Percentiles rank a stretch among this genome's conserved stretches.
Evolutionary conservation across 2,888 invertebrate species (phyloP).

Genomic region (Minunthozetes semirufus): DNA sequence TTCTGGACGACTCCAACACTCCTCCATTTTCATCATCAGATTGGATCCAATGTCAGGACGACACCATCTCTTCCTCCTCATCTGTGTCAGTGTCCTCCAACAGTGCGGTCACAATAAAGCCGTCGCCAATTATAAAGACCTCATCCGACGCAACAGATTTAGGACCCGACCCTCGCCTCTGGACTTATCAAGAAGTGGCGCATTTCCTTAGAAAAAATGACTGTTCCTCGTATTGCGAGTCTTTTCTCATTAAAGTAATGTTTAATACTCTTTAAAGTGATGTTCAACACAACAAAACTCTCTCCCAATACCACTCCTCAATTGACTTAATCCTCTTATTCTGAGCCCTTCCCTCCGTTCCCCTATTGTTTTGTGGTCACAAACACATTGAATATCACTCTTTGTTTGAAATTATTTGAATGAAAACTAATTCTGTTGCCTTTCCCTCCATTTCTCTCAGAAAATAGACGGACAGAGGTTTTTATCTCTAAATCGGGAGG

Average conservation of each 20-base stretch:
- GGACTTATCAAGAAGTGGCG: slow-evolving; percentile 79
- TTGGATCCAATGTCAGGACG: slow-evolving; percentile 13
- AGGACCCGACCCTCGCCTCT: slow-evolving; percentile 55
- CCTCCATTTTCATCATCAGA: not conserved
- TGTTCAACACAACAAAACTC: no score
- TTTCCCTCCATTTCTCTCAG: slow-evolving; percentile 49
- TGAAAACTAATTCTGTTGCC: no score
- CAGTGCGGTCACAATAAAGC: slow-evolving; percentile 32
- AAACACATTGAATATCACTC: no score
- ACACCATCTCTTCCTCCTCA: slow-evolving; percentile 14
- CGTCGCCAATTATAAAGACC: slow-evolving; percentile 28
- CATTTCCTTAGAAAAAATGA: slow-evolving; percentile 84
- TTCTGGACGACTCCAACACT: not conserved
- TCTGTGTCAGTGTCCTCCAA: slow-evolving; percentile 16
- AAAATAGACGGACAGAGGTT: slow-evolving; percentile 74
- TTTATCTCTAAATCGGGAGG: slow-evolving; percentile 74
- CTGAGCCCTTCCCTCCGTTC: no score
- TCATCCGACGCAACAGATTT: slow-evolving; percentile 9
- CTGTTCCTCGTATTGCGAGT: slow-evolving; percentile 58
- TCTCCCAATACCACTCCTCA: no score
- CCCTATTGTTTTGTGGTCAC: no score
- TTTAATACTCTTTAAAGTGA: no score
- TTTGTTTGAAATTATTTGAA: no score
- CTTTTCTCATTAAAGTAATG: slow-evolving; percentile 54
- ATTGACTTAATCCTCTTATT: no score